Conservation (phyloP, 2,888 invertebrate genomes). For the Nymphalis c-album region DNA sequence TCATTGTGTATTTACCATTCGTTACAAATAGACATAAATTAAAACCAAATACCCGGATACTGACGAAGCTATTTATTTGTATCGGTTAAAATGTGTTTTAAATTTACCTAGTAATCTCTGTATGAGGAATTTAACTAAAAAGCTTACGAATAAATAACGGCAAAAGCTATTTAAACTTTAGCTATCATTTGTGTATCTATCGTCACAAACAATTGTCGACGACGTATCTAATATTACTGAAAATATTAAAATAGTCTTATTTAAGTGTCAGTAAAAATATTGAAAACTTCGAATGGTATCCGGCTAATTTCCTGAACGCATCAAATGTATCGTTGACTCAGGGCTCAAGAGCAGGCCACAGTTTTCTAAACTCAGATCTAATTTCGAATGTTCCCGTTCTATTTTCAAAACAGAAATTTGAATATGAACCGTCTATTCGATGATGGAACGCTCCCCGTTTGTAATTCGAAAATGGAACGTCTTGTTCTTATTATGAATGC, state of each 20-base stretch:
- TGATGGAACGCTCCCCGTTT: slow-evolving; percentile 69
- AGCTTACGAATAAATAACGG: neutral
- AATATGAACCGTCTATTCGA: slow-evolving; percentile 61
- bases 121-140: neutral
- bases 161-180: neutral
- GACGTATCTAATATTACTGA: neutral
- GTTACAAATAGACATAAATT: slow-evolving; percentile 14
- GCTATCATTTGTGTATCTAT: too few relatives aligned
- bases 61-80: neutral
- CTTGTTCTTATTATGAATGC: slow-evolving; percentile 77
- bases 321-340: slow-evolving; percentile 30
- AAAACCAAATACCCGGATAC: slow-evolving; percentile 3
- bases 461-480: slow-evolving; percentile 72
- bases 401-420: slow-evolving; percentile 67
- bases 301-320: slow-evolving; percentile 63
- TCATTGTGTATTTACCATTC: slow-evolving; percentile 13
- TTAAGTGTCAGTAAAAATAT: neutral
- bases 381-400: slow-evolving; percentile 39
- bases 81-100: neutral
- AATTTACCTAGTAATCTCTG: neutral
- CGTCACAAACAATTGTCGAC: too few relatives aligned
- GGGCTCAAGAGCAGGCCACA: slow-evolving; percentile 20
- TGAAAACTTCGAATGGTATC: slow-evolving; percentile 29
- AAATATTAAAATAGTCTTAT: neutral
- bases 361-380: slow-evolving; percentile 31